Percentiles rank a stretch among this genome's conserved stretches.
Evolutionary conservation across 2,888 invertebrate species (phyloP).

Genomic region (Acleris emargana): DNA sequence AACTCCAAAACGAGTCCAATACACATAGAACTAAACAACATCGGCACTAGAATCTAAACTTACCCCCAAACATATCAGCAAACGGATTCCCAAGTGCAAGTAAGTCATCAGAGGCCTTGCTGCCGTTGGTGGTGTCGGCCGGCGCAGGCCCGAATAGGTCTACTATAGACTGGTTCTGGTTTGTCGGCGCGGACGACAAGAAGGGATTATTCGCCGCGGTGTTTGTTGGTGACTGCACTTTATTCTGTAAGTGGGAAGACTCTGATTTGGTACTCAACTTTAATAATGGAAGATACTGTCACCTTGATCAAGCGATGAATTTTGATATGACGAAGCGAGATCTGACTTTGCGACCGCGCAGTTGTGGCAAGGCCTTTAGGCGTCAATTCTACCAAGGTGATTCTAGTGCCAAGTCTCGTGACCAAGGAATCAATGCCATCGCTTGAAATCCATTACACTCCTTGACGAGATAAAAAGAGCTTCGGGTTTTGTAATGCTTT

Average conservation of each 20-base stretch:
- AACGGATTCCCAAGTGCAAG: slow-evolving; percentile 96
- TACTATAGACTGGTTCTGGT: slow-evolving; percentile 84
- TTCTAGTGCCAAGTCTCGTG: too few species aligned
- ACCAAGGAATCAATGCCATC: too few species aligned
- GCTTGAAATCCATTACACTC: too few species aligned
- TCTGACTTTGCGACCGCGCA: too few species aligned
- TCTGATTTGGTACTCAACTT: not conserved
- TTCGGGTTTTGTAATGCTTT: too few species aligned
- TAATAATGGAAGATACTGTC: slow-evolving; percentile 1
- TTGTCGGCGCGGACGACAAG: slow-evolving; percentile 87
- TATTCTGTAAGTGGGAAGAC: slow-evolving; percentile 69
- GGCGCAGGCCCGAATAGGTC: slow-evolving; percentile 90
- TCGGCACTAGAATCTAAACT: slow-evolving; percentile 37
- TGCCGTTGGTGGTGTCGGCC: slow-evolving; percentile 56
- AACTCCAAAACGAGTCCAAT: too few species aligned
- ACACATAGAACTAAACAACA: too few species aligned
- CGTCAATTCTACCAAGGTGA: too few species aligned
- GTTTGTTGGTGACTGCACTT: slow-evolving; percentile 90
- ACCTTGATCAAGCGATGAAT: not conserved
- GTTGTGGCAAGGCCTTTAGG: too few species aligned
- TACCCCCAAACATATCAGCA: slow-evolving; percentile 90
- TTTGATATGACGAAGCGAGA: too few species aligned
- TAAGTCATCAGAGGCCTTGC: slow-evolving; percentile 94
- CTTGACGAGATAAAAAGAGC: too few species aligned
- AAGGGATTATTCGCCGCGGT: slow-evolving; percentile 92